phyloP scores from a whole-genome alignment of 2,888 invertebrate species.

The Eupithecia dodoneata region DNA sequence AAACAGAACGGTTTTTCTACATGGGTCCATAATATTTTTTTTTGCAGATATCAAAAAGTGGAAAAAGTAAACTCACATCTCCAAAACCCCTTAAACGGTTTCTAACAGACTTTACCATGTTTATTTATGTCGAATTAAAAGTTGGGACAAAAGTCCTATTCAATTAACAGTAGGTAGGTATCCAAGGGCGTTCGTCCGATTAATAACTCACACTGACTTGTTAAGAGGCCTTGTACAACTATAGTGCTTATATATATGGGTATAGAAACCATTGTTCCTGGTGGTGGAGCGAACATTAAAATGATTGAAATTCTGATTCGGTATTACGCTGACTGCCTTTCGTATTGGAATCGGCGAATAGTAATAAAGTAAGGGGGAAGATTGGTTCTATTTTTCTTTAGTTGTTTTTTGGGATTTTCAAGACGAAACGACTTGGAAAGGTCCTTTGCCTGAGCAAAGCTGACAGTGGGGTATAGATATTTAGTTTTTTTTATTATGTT shows the following conservation, averaged over 20 bases:
- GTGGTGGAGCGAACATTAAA: neutral
- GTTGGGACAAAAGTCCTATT: neutral
- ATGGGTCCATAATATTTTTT: no score
- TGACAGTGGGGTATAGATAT: no score
- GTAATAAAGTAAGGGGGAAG: neutral
- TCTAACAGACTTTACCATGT: no score
- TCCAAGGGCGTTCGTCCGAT: slow-evolving; percentile 3
- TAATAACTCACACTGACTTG: slow-evolving; percentile 10
- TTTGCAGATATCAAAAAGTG: no score
- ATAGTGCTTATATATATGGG: neutral
- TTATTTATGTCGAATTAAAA: neutral
- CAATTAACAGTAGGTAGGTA: neutral
- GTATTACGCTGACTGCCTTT: neutral
- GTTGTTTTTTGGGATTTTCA: neutral
- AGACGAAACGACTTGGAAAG: neutral
- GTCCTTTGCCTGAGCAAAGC: no score
- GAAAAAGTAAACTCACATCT: no score
- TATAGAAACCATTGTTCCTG: slow-evolving; percentile 3
- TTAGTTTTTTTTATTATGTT: no score
- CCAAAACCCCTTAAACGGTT: no score
- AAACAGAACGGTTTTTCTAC: no score
- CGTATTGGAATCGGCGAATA: neutral
- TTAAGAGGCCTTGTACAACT: neutral
- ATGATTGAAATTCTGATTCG: slow-evolving; percentile 8
- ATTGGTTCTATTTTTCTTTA: neutral